Conservation (phyloP, 2,797 vertebrate genomes). For the Enteromius mattozi region DNA sequence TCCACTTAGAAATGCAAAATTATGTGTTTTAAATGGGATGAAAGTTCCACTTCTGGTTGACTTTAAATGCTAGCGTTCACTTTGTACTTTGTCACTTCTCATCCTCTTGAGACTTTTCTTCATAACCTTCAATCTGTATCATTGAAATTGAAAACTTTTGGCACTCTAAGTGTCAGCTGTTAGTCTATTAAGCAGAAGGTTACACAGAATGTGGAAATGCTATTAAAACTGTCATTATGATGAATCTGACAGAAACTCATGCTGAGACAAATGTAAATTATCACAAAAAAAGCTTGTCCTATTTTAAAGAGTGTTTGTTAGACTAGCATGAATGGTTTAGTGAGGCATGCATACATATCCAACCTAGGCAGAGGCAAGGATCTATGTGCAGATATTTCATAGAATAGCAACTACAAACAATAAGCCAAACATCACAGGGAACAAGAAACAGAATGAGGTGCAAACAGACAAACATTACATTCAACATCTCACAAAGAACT, state of each 20-base stretch:
- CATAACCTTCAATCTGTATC: background rate
- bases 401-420: too few species aligned
- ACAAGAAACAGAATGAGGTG: too few species aligned
- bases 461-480: too few species aligned
- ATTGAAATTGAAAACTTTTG: background rate
- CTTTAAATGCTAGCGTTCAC: background rate
- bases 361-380: background rate
- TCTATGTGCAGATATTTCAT: too few species aligned
- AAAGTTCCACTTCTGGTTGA: background rate
- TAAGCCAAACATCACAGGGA: too few species aligned
- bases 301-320: background rate
- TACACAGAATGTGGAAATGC: background rate
- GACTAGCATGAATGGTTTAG: background rate
- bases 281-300: background rate
- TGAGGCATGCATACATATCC: background rate
- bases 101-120: background rate
- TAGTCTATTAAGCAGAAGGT: background rate
- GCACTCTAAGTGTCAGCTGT: background rate
- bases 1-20: background rate
- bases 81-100: background rate
- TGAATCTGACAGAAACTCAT: background rate
- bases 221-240: background rate
- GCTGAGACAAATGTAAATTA: background rate
- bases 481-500: too few species aligned
- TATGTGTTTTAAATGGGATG: background rate